Percentiles rank a stretch among this genome's conserved stretches.
phyloP scores from a whole-genome alignment of 2,888 invertebrate species.

The Linyphia triangularis region DNA sequence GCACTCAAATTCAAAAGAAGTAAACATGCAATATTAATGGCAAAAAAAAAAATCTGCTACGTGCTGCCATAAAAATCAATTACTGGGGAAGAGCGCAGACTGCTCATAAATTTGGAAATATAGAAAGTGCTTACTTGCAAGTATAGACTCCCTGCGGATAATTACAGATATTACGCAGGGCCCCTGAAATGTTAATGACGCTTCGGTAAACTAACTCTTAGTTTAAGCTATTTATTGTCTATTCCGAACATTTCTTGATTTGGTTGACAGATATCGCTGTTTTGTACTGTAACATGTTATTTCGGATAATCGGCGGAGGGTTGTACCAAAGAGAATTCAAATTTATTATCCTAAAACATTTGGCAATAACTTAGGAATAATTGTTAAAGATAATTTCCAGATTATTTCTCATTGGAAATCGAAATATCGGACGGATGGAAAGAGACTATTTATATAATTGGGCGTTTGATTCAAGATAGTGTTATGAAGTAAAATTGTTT shows the following conservation, averaged over 20 bases:
- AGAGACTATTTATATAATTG: too few species aligned
- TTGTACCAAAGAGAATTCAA: neutral
- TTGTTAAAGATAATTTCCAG: neutral
- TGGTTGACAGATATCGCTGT: too few species aligned
- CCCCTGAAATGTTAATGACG: constrained; percentile 55
- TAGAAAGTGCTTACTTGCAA: constrained; percentile 45
- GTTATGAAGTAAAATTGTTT: too few species aligned
- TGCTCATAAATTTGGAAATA: constrained; percentile 66
- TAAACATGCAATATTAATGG: constrained; percentile 5
- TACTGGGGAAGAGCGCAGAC: constrained; percentile 26
- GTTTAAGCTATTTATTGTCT: too few species aligned
- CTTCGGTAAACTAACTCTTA: constrained; percentile 7
- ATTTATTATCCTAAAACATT: neutral
- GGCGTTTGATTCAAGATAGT: too few species aligned
- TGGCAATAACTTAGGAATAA: neutral
- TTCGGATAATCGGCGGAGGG: neutral
- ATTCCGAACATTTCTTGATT: too few species aligned
- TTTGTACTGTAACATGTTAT: neutral
- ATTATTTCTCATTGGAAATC: neutral
- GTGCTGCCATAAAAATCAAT: constrained; percentile 62
- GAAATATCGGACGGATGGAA: neutral
- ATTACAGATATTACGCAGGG: constrained; percentile 34
- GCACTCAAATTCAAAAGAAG: neutral
- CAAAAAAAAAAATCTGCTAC: neutral
- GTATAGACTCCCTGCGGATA: constrained; percentile 24